Evolutionary conservation across 1,140 invertebrate genomes (phyloP), one percentile per base, ranked within the genome.

Genomic region (Anastrepha ludens): DNA sequence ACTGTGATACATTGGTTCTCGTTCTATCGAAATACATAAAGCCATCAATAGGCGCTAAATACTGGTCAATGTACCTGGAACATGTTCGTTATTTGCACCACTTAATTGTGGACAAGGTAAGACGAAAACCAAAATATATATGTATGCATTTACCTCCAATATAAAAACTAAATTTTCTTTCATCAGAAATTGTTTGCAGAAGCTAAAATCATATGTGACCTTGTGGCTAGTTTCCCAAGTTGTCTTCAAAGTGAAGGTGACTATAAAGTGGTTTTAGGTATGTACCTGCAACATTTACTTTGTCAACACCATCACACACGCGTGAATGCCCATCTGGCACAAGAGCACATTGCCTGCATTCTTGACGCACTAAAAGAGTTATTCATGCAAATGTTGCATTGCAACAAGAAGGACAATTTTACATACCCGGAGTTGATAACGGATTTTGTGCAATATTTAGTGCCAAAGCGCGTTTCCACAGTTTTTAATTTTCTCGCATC

Each of bases 1-100:
- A 86, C 47, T 88, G 85, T 65, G 64, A 88, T 50, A 88, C 85
- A 20, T 41, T 88, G 59, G 70, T 59, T 7, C 47, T 62, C 13
- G 47, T 50, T 5, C 58, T 88, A 15, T 64, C n/a, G 5, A 59
- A 60, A 41, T 17, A 78, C 50, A 60, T 88, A 11, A 13, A 86
- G 13, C 87, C 87, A 39, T n/a, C 85, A 58, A 11, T 20, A 3
- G 60, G 55, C 47, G 65, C 44, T 13, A 86, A 88, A 74, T 88
- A 88, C 86, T 88, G 87, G 87, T 47, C 87, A 41, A 41, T 70
- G 39, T 88, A 88, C 60, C 55, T 86, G 8, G 85, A 88, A 60
- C 67, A 85, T 60, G 47, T 86, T 11, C 65, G 87, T 41, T 88
- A 88, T 85, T 86, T 88, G 8, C 87, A 88, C 62, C 70, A 86